phyloP scores from a whole-genome alignment of 1,140 invertebrate genomes.

The Ceratitis capitata region DNA sequence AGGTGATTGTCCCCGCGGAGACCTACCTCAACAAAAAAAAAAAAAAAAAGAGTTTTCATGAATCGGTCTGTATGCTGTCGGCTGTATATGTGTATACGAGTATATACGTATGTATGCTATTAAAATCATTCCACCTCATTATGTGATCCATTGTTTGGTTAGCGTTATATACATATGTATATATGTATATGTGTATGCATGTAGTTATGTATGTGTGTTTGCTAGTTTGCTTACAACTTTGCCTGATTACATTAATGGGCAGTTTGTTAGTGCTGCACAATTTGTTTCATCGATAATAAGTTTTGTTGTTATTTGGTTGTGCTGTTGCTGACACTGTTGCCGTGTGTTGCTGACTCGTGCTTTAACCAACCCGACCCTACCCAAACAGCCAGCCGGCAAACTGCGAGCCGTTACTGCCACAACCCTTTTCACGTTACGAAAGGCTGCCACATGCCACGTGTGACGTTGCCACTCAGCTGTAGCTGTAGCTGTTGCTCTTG shows the following conservation, averaged over 20 bases:
- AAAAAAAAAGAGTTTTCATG: too few species aligned
- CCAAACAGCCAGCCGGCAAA: not conserved
- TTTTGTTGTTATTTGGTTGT: not conserved
- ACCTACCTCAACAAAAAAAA: too few species aligned
- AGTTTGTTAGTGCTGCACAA: conserved; percentile 39
- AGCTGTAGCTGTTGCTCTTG: not conserved
- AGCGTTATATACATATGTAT: not conserved
- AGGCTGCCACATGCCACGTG: not conserved
- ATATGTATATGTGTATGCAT: not conserved
- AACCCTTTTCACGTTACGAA: not conserved
- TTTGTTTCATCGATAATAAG: conserved; percentile 45
- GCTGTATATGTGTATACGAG: not conserved
- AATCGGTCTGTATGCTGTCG: too few species aligned
- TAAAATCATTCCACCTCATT: not conserved
- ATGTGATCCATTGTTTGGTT: not conserved
- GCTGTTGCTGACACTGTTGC: not conserved
- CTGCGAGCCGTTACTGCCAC: too few species aligned
- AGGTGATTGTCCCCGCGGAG: too few species aligned
- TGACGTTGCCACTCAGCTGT: not conserved
- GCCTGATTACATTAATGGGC: conserved; percentile 40
- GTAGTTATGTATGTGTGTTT: not conserved
- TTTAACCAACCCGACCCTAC: too few species aligned
- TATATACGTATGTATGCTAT: not conserved
- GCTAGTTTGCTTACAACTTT: conserved; percentile 35
- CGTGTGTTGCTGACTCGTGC: not conserved